Evolutionary conservation across 35 echinoderm and acorn worm genomes (phyloP), one percentile per base, ranked within the genome.

Genomic region (Eucidaris tribuloides): DNA sequence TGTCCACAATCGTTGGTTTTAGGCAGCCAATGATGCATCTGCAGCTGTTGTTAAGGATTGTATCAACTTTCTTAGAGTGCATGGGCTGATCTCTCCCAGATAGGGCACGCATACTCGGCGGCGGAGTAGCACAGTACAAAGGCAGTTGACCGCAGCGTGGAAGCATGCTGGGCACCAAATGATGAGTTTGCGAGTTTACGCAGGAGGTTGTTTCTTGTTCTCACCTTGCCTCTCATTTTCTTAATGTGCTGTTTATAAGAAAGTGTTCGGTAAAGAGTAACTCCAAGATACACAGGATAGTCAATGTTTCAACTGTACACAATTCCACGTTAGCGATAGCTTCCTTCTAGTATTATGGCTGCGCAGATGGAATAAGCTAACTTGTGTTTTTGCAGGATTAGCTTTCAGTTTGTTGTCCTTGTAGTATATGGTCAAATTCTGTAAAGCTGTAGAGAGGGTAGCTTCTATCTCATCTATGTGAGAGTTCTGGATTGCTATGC

Each of bases 311-410:
- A 88, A 25, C 37, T 54, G 15, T 11, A 46, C 42, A 55, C 44
- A 25, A 33, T 46, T 54, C 82, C 82, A 72, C 5, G 37, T 84
- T 11, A 72, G 1, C 15, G 50, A 61, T 58, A 81, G 43, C 34
- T 88, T 79, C 32, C 62, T 79, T 28, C 63, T 54, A 34, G 43
- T 60, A 6, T 88, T 31, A 9, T 38, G 45, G 54, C 30, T 65
- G 17, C 58, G 58, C 5, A 87, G 83, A 20, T 85, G 83, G 83
- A 85, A 85, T 32, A 76, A 31, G 66, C 83, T 54, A 46, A 76
- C 45, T 45, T 85, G 64, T 41, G 83, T 85, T 65, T 85, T 85
- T 13, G 83, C 20, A 31, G 64, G 64, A 46, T 85, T 85, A 31
- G 33, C 65, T 29, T 76, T 71, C 23, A 85, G 83, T 35, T 85